Conservation (phyloP, 2,888 invertebrate genomes). For the Nomada goodeniana region DNA sequence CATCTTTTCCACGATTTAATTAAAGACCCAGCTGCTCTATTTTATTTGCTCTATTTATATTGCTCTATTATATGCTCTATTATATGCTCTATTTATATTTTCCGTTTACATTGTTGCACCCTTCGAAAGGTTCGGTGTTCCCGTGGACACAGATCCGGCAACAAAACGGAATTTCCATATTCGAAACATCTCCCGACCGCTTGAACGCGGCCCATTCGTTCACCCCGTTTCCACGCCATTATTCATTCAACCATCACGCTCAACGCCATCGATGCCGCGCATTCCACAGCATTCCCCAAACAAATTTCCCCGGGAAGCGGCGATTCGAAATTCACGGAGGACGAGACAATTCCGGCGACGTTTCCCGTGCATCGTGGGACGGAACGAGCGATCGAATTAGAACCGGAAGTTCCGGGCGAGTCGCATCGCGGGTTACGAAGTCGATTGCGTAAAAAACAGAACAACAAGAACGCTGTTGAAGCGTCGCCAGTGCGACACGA, state of each 20-base stretch:
- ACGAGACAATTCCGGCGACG: neutral
- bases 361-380: neutral
- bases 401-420: constrained; percentile 33
- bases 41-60: no score
- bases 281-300: neutral
- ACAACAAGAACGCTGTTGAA: neutral
- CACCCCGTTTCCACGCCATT: neutral
- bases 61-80: no score
- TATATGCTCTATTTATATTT: no score
- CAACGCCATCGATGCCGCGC: neutral
- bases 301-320: neutral
- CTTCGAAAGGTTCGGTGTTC: no score
- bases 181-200: no score
- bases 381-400: constrained; percentile 19
- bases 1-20: no score
- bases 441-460: constrained; percentile 28
- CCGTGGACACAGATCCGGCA: no score
- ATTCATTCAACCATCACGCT: neutral
- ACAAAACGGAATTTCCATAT: no score
- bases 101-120: no score
- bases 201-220: neutral
- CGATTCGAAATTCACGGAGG: neutral
- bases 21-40: no score
- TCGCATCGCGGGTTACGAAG: constrained; percentile 13
- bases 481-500: neutral